These are phyloP conservation scores for Tuta absoluta DNA, from an alignment of 2,888 invertebrate genomes.

Conservation along the genomic window DNA sequence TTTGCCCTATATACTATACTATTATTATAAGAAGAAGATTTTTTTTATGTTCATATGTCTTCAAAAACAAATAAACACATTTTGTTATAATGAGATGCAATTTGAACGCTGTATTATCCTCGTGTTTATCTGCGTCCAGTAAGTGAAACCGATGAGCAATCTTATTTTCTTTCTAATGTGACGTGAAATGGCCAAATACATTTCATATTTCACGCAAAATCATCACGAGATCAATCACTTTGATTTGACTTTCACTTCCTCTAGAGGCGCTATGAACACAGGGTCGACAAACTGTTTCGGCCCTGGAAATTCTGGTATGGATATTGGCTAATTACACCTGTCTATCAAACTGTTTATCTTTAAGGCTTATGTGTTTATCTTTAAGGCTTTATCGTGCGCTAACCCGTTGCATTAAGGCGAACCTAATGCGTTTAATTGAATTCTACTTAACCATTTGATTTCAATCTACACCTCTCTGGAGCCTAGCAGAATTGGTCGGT, in stretches of 20 bases:
- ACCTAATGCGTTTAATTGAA: slow-evolving; percentile 44
- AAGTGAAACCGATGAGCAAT: too few species aligned
- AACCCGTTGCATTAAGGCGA: slow-evolving; percentile 46
- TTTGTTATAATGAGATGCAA: too few species aligned
- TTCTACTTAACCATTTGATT: slow-evolving; percentile 40
- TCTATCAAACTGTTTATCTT: slow-evolving; percentile 67
- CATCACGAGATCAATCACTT: background rate
- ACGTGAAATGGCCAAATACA: background rate
- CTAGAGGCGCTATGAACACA: background rate
- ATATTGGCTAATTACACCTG: slow-evolving; percentile 70
- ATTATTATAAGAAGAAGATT: too few species aligned
- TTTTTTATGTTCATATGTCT: too few species aligned
- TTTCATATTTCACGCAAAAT: background rate
- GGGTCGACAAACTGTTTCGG: slow-evolving; percentile 11
- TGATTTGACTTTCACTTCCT: background rate
- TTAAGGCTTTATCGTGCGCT: slow-evolving; percentile 61
- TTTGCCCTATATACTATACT: too few species aligned
- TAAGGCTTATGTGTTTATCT: slow-evolving; percentile 55
- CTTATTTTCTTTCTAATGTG: too few species aligned
- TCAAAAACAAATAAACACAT: too few species aligned
- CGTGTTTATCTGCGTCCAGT: too few species aligned
- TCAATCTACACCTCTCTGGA: too few species aligned
- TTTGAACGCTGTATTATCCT: too few species aligned
- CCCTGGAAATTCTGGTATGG: slow-evolving; percentile 7
- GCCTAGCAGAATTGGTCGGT: too few species aligned